Base-by-base conservation (phyloP, 30 jellyfish, hydroid and myxozoan genomes). In the Cassiopea andromeda region DNA sequence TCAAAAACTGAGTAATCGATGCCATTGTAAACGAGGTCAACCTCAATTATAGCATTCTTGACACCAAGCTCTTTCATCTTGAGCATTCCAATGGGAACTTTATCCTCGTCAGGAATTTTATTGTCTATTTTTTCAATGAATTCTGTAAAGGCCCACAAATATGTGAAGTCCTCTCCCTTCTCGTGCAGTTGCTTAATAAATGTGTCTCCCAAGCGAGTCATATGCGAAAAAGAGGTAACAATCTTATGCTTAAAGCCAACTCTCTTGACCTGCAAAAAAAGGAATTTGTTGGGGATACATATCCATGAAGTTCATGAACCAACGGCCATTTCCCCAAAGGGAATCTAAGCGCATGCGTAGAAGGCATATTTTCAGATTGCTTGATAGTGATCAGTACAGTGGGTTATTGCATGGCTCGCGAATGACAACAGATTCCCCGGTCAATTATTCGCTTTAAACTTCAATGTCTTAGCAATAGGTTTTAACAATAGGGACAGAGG, bases 201-300 rank as follows among this genome's bases (percentile, higher is more conserved):
- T 3, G 97, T 91, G 86, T 91, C 97, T 4, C 97, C 97, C 80
- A 91, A 57, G 16, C 97, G 93, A 47, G 97, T 91, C 93, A 83
- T 83, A 8, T 91, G 97, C 38, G 97, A 91, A 69, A 91, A 91
- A 48, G 97, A 83, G 60, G 97, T 87, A 15, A 91, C 97, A 27
- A 91, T 91, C 61, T 38, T 84, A 82, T 91, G 91, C 78, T 91
- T 76, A 91, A 74, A 91, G 91, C 97, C 97, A 50, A 91, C 97
- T 72, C 27, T 75, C 70, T 91, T 91, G 49, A 91, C 87, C 97
- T 91, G 48, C 7, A 81, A 89, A 13, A n/a, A n/a, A n/a, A n/a
- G n/a, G n/a, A n/a, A n/a, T n/a, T n/a, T n/a, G n/a, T n/a, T n/a
- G n/a, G n/a, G n/a, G n/a, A n/a, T n/a, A n/a, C n/a, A n/a, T n/a